Evolutionary conservation across 2,797 vertebrate species (phyloP), one percentile per base, ranked within the genome.

Genomic region (Scomberomorus guttatus): DNA sequence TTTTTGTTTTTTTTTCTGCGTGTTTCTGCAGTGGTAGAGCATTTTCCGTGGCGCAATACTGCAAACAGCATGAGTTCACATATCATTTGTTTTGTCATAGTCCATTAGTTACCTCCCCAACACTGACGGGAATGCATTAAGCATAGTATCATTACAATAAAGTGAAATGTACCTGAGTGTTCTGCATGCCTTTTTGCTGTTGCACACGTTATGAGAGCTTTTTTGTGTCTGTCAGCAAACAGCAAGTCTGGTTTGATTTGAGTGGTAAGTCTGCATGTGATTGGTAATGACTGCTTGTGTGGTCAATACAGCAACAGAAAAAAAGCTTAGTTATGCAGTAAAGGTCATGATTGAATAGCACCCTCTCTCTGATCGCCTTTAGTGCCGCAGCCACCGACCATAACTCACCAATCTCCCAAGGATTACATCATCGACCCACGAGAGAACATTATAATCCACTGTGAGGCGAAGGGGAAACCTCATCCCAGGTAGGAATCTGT

Each of bases 331-430:
- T 77, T 75, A 75, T 87, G 88, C 88, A 88, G 70, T 42, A 74
- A 87, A 81, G 80, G 61, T 82, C 70, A 52, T 75, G 84, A 90
- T 86, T 89, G 79, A 89, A 90, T 81, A 74, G 76, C 59, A 0
- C 39, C 60, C 27, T 81, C 54, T 87, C 69, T 89, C 84, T 91
- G 91, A 94, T 93, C 24, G 20, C 70, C 58, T 77, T 67, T 93
- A 99, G 98, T 99, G 95, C 96, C 95, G 0, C 98, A 99, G 80
- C 98, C 98, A 69, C 98, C 98, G 81, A 99, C 98, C 69, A 98
- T 99, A 94, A 99, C 93, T 85, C 95, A 96, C 61, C 97, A 99
- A 14, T 99, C 98, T 92, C 97, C 97, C 81, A 99, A 98, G 95
- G 96, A 99, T 94, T 98, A 97, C 92, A 98, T 99, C 88, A 95